Conservation (phyloP, 2,888 invertebrate species). For the Drosophila colorata region DNA sequence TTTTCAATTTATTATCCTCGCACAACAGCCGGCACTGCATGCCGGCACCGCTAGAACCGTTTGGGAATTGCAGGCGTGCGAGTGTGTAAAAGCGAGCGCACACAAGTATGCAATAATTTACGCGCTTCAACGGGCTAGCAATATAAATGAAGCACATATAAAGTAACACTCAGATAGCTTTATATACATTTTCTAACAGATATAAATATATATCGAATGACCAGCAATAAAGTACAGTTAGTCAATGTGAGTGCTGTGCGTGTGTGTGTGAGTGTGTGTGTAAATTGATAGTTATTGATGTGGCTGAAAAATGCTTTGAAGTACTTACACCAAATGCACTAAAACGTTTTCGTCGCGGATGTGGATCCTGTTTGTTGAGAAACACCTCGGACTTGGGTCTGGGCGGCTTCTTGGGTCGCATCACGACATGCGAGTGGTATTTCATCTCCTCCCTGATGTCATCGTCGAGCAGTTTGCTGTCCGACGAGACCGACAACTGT, state of each 20-base stretch:
- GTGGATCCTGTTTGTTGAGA: slow-evolving; percentile 90
- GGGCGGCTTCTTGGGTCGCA: slow-evolving; percentile 95
- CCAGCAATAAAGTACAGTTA: slow-evolving; percentile 44
- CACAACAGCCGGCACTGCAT: neutral
- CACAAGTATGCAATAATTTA: slow-evolving; percentile 55
- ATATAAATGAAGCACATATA: neutral
- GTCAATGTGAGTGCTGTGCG: slow-evolving; percentile 6
- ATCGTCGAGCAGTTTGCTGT: slow-evolving; percentile 96
- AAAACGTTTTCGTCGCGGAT: slow-evolving; percentile 95
- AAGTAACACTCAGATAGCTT: neutral
- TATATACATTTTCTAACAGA: neutral
- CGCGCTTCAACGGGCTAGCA: neutral
- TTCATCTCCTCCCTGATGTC: slow-evolving; percentile 92
- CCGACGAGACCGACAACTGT: slow-evolving; percentile 95
- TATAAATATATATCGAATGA: slow-evolving; percentile 37
- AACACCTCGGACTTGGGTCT: slow-evolving; percentile 98
- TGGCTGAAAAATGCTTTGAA: slow-evolving; percentile 14
- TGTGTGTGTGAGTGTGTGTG: slow-evolving; percentile 17
- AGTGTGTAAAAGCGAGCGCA: slow-evolving; percentile 1
- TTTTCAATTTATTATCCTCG: slow-evolving; percentile 36
- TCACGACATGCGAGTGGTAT: slow-evolving; percentile 90
- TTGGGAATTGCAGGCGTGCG: slow-evolving; percentile 65
- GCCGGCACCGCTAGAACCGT: slow-evolving; percentile 27
- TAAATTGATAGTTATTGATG: slow-evolving; percentile 38
- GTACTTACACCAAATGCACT: slow-evolving; percentile 97